Percentiles rank a stretch among this genome's conserved stretches.
Conservation (phyloP, 2,888 invertebrate species). For the Nipponacmea schrenckii region DNA sequence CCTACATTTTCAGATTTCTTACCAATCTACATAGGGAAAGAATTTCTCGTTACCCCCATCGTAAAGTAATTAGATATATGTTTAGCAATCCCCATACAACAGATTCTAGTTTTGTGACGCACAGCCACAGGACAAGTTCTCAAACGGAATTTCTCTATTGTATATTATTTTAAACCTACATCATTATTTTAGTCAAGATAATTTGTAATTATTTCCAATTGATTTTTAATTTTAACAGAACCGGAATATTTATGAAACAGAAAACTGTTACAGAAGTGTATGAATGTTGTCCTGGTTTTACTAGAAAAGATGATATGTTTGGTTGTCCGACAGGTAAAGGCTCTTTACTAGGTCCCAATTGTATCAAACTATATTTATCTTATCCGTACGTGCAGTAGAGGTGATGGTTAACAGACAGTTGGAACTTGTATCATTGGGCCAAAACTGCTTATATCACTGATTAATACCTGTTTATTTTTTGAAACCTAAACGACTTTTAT, state of each 20-base stretch:
- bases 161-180: neutral
- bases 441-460: neutral
- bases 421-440: neutral
- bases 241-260: slow-evolving; percentile 73
- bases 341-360: too few relatives aligned
- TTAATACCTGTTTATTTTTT: neutral
- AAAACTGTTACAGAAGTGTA: slow-evolving; percentile 75
- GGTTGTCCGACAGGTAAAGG: slow-evolving; percentile 70
- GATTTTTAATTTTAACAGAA: slow-evolving; percentile 63
- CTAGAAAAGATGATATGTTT: slow-evolving; percentile 67
- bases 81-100: too few relatives aligned
- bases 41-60: too few relatives aligned
- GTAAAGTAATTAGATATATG: too few relatives aligned
- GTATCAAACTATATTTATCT: too few relatives aligned
- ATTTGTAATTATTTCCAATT: neutral
- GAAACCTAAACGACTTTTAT: too few relatives aligned
- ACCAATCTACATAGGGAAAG: too few relatives aligned
- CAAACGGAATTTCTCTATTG: too few relatives aligned
- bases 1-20: too few relatives aligned
- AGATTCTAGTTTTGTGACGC: too few relatives aligned
- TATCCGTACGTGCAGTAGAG: too few relatives aligned
- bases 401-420: neutral
- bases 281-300: slow-evolving; percentile 78
- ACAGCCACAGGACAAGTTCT: too few relatives aligned
- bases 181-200: neutral